Conservation (phyloP, 2,797 vertebrate species). For the Pristis pectinata region DNA sequence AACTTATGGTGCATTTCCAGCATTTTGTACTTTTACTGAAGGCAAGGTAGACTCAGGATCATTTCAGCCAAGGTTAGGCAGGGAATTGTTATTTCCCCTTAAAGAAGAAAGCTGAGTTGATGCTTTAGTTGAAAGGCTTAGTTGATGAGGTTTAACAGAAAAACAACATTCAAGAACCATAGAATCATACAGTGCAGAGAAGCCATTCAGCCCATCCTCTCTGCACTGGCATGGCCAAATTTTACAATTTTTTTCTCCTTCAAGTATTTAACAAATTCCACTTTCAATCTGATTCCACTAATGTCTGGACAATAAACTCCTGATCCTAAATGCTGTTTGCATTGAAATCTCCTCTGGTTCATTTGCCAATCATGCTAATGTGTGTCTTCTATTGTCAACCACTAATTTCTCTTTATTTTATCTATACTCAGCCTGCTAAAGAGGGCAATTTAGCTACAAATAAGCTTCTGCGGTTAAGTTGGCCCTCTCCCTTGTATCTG, state of each 20-base stretch:
- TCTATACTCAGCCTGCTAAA: background rate
- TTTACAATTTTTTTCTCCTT: background rate
- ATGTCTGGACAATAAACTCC: background rate
- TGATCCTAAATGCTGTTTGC: background rate
- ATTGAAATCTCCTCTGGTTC: background rate
- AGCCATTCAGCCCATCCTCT: background rate
- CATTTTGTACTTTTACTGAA: background rate
- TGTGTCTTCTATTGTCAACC: background rate
- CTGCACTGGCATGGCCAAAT: background rate
- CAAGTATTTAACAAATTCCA: background rate
- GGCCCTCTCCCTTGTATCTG: background rate
- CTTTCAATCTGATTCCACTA: background rate
- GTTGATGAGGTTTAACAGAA: background rate
- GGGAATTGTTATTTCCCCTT: background rate
- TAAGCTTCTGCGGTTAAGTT: background rate
- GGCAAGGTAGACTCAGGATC: background rate
- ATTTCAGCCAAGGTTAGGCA: background rate
- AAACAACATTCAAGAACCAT: background rate
- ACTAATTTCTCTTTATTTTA: background rate
- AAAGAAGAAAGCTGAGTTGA: background rate
- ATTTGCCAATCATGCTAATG: background rate
- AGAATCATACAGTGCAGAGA: background rate
- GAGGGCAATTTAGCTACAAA: background rate
- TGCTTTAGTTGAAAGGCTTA: no score
- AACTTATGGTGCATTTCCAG: background rate